A percentile compares a stretch with the other conserved stretches of the same genome.
phyloP scores from a whole-genome alignment of 2,888 invertebrate genomes.

The Rhagium mordax region DNA sequence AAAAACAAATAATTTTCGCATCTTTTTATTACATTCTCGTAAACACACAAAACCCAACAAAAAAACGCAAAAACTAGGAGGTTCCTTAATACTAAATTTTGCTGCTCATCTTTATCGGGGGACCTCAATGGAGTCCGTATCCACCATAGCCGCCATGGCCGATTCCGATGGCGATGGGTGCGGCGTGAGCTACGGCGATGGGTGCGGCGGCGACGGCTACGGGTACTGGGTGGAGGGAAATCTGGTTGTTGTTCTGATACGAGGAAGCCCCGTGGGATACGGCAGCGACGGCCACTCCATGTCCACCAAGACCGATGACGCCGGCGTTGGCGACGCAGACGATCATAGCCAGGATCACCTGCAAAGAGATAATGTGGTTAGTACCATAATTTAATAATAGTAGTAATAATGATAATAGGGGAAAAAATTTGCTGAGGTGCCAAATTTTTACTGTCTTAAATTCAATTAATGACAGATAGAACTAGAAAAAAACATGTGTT shows the following conservation, averaged over 20 bases:
- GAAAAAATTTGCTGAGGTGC: too few species aligned
- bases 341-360: slow-evolving; percentile 49
- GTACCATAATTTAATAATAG: not conserved
- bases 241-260: slow-evolving; percentile 57
- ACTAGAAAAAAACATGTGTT: too few species aligned
- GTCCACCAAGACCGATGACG: slow-evolving; percentile 43
- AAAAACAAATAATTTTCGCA: not conserved
- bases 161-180: slow-evolving; percentile 39
- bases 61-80: not conserved
- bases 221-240: slow-evolving; percentile 55
- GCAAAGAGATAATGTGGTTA: slow-evolving; percentile 1
- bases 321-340: slow-evolving; percentile 55
- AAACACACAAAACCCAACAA: slow-evolving; percentile 5
- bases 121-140: slow-evolving; percentile 18
- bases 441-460: too few species aligned
- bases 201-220: slow-evolving; percentile 46
- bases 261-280: slow-evolving; percentile 53
- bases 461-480: too few species aligned
- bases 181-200: slow-evolving; percentile 40
- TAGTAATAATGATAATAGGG: too few species aligned
- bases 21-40: slow-evolving; percentile 13
- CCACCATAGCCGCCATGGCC: slow-evolving; percentile 33
- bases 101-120: slow-evolving; percentile 16
- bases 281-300: slow-evolving; percentile 46
- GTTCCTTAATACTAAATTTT: not conserved